A percentile compares a stretch with the other conserved stretches of the same genome.
phyloP scores from a whole-genome alignment of 2,888 invertebrate species.

The Eledone cirrhosa region DNA sequence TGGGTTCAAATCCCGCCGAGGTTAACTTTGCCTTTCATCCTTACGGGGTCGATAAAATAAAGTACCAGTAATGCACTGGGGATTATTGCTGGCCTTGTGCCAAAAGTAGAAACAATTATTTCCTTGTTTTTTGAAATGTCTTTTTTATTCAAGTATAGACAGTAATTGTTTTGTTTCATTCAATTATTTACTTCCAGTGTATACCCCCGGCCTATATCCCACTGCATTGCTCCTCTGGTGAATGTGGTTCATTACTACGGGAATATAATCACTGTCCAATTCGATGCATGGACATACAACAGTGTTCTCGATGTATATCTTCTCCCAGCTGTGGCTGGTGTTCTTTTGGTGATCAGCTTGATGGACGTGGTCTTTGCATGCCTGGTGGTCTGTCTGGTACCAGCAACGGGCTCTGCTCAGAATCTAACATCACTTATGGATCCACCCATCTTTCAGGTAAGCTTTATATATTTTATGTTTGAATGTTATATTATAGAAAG shows the following conservation, averaged over 20 bases:
- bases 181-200: slow-evolving; percentile 73
- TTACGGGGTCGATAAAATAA: too few relatives aligned
- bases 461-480: not conserved
- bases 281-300: slow-evolving; percentile 82
- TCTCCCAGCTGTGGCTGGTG: slow-evolving; percentile 97
- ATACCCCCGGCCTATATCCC: slow-evolving; percentile 87
- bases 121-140: too few relatives aligned
- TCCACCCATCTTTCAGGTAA: slow-evolving; percentile 44
- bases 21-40: too few relatives aligned
- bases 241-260: slow-evolving; percentile 77
- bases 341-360: slow-evolving; percentile 70
- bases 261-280: slow-evolving; percentile 77
- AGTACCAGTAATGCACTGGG: too few relatives aligned
- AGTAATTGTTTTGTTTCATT: too few relatives aligned
- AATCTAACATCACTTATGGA: slow-evolving; percentile 43
- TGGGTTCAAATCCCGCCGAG: too few relatives aligned
- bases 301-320: slow-evolving; percentile 86
- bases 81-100: too few relatives aligned
- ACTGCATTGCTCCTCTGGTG: slow-evolving; percentile 88
- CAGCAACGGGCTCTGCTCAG: slow-evolving; percentile 40
- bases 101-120: too few relatives aligned
- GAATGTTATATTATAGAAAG: too few relatives aligned
- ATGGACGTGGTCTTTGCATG: slow-evolving; percentile 80
- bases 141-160: too few relatives aligned
- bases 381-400: slow-evolving; percentile 78